Percentiles rank a stretch among this genome's conserved stretches.
These are phyloP conservation scores for Porites divaricata DNA, from an alignment of 92 coral and sea anemone genomes.

Conservation along the genomic window DNA sequence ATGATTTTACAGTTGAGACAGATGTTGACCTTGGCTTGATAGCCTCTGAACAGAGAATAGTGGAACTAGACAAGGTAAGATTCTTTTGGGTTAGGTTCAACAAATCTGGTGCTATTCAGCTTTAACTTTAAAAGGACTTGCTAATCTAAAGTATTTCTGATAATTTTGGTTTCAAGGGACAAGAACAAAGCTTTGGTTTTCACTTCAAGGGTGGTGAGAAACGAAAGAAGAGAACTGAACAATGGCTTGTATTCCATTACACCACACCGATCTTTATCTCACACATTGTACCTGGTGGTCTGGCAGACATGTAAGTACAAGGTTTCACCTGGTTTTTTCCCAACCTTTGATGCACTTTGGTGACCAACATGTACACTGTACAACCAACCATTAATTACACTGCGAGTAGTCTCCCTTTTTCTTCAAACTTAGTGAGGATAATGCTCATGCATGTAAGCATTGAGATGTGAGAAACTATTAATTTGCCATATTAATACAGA, in stretches of 20 bases:
- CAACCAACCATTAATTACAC: too few species aligned
- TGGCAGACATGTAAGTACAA: slow-evolving; percentile 80
- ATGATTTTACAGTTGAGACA: slow-evolving; percentile 69
- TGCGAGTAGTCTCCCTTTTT: too few species aligned
- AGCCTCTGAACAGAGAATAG: slow-evolving; percentile 73
- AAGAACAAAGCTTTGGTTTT: slow-evolving; percentile 83
- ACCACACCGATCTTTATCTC: slow-evolving; percentile 88
- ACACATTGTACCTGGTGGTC: slow-evolving; percentile 70
- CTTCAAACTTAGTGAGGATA: too few species aligned
- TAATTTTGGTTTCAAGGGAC: slow-evolving; percentile 39
- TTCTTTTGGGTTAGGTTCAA: too few species aligned
- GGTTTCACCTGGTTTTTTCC: too few species aligned
- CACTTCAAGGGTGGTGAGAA: slow-evolving; percentile 93
- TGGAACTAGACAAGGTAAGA: slow-evolving; percentile 82
- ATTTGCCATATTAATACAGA: too few species aligned
- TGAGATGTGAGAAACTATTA: too few species aligned
- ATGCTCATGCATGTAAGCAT: too few species aligned
- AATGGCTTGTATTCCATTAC: slow-evolving; percentile 81
- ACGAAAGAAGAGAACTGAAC: slow-evolving; percentile 71
- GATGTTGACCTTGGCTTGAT: slow-evolving; percentile 77
- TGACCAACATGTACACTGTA: too few species aligned
- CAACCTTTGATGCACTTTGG: too few species aligned
- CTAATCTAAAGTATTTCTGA: not conserved
- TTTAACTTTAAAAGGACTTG: not conserved
- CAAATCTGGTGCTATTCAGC: not conserved